Evolutionary conservation across 2,888 invertebrate genomes (phyloP), one percentile per base, ranked within the genome.

Genomic region (Polylopha cassiicola): DNA sequence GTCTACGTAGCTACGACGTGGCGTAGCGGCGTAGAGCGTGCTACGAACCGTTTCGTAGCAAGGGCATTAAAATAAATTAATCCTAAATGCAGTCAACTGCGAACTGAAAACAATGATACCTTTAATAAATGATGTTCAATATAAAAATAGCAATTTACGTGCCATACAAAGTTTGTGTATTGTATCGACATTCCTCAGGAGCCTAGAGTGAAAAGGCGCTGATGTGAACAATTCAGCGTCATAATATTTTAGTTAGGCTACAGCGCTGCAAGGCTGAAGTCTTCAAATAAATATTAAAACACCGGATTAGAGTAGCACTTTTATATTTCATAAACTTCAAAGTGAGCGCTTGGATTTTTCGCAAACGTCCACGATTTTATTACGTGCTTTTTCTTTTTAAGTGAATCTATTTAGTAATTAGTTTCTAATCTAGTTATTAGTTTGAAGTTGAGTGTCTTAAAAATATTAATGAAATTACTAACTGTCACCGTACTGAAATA

Each of bases 241-340:
- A n/a, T n/a, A 18, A 15, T 30, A 30, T 26, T 9, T 23, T 18
- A 13, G 29, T n/a, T n/a, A n/a, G n/a, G n/a, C n/a, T 37, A 24
- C 18, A 28, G 11, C 20, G 10, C n/a, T 28, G 23, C 13, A 14
- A 27, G n/a, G 16, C 9, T 11, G 9, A 9, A 22, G 10, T 10
- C 22, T 22, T 22, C 15, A 14, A 37, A 38, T 31, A 38, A 38
- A 38, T 38, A 38, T 18, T 38, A 24, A 17, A 38, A 11, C 24
- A 15, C 24, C 31, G 14, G 14, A 27, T 24, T 20, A 14, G 15
- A 31, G 31, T 31, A 38, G 23, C n/a, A n/a, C 15, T 20, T 38
- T 38, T 26, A 38, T 26, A 20, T 8, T 31, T 24, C 31, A 13
- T n/a, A 24, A 15, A 15, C 6, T 10, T 9, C 7, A 20, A 4